Evolutionary conservation across 2,113 vertebrate species (phyloP).

Genomic region (Mesitornis unicolor): DNA sequence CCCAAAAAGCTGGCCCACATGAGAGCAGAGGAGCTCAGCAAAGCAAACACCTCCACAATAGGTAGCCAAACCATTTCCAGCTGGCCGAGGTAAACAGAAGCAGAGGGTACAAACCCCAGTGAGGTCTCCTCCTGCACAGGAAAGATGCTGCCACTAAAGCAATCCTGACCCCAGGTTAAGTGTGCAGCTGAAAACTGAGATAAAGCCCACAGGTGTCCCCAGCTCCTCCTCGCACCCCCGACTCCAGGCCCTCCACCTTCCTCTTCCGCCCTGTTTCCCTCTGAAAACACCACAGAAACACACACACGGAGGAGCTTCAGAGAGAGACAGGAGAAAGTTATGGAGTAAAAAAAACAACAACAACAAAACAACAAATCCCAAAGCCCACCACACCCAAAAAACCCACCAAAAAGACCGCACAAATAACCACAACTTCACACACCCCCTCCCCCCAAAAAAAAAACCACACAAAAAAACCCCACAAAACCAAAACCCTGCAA

Average conservation of each 20-base stretch:
- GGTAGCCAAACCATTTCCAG: neutral
- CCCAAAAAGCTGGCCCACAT: neutral
- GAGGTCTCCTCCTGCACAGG: neutral
- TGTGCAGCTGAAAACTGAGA: neutral
- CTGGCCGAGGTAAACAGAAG: neutral
- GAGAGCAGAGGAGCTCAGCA: neutral
- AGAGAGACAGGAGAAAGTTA: neutral
- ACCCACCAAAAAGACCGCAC: no score
- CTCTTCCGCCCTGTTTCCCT: neutral
- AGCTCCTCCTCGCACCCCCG: rapidly evolving
- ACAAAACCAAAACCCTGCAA: neutral
- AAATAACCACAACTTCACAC: no score
- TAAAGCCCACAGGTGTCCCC: rapidly evolving
- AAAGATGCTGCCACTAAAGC: neutral
- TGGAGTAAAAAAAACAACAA: neutral
- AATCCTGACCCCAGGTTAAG: rapidly evolving
- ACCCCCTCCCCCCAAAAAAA: no score
- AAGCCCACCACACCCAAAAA: no score
- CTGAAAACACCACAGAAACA: neutral
- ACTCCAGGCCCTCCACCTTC: neutral
- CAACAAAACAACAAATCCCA: no score
- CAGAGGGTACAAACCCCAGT: neutral
- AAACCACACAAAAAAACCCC: no score
- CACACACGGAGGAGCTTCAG: rapidly evolving
- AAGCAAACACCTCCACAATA: neutral